A percentile compares a stretch with the other conserved stretches of the same genome.
phyloP scores from a whole-genome alignment of 1,140 invertebrate species.

The Monomorium pharaonis region DNA sequence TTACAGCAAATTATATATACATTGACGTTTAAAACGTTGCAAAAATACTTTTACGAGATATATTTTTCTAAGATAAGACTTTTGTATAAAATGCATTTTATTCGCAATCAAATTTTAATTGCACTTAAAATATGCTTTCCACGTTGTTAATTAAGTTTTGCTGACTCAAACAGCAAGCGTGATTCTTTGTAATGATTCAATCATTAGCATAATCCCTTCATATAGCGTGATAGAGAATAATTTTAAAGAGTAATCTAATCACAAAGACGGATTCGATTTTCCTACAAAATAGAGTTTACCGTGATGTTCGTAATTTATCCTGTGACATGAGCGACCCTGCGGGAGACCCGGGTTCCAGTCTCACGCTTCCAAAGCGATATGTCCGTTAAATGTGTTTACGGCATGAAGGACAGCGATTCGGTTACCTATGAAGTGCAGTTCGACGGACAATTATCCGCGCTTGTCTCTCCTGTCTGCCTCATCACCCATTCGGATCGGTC shows the following conservation, averaged over 20 bases:
- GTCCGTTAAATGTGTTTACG: slow-evolving; percentile 66
- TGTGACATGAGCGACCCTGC: slow-evolving; percentile 48
- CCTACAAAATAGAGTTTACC: slow-evolving; percentile 40
- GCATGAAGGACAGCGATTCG: slow-evolving; percentile 71
- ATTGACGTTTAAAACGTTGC: not conserved
- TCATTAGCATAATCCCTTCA: not conserved
- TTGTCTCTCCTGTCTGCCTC: slow-evolving; percentile 62
- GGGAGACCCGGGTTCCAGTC: slow-evolving; percentile 22
- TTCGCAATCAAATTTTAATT: not conserved
- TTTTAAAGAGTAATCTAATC: slow-evolving; percentile 38
- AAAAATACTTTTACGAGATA: not conserved
- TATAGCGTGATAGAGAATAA: not conserved
- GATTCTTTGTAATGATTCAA: not conserved
- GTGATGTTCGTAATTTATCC: slow-evolving; percentile 59
- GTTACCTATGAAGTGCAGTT: slow-evolving; percentile 70
- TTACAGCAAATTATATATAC: not conserved
- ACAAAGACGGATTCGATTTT: slow-evolving; percentile 42
- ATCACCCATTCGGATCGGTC: slow-evolving; percentile 20
- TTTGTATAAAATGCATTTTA: not conserved
- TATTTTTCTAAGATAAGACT: not conserved
- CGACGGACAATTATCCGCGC: slow-evolving; percentile 67
- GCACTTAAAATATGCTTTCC: not conserved
- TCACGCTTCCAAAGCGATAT: slow-evolving; percentile 54
- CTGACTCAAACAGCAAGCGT: not conserved
- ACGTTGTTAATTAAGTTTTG: not conserved